A percentile compares a stretch with the other conserved stretches of the same genome.
These are phyloP conservation scores for Diaprepes abbreviatus DNA, from an alignment of 2,888 invertebrate genomes.

Conservation along the genomic window DNA sequence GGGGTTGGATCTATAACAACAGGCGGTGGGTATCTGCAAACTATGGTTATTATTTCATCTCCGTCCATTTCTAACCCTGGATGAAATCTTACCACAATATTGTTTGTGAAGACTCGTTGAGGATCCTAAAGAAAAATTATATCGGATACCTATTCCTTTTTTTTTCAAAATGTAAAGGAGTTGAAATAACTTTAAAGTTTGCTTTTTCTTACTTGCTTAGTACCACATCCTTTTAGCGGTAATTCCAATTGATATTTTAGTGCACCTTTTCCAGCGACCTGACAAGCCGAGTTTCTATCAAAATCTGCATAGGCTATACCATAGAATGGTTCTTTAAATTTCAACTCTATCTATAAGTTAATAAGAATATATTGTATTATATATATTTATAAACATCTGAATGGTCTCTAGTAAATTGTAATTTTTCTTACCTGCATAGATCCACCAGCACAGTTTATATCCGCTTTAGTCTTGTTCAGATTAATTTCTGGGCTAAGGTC, in stretches of 20 bases:
- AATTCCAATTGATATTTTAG: constrained; percentile 85
- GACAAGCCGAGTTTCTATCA: constrained; percentile 91
- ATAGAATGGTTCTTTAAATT: constrained; percentile 92
- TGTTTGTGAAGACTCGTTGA: constrained; percentile 93
- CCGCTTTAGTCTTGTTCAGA: constrained; percentile 89
- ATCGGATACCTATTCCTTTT: too few species aligned
- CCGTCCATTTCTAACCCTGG: constrained; percentile 94
- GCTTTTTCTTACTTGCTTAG: constrained; percentile 77
- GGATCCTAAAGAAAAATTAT: constrained; percentile 78
- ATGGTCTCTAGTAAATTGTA: too few species aligned
- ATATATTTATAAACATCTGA: too few species aligned
- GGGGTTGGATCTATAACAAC: constrained; percentile 80
- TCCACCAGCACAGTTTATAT: constrained; percentile 91
- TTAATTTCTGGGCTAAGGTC: constrained; percentile 89
- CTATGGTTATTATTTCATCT: constrained; percentile 94
- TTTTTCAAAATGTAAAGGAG: too few species aligned
- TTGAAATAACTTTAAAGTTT: too few species aligned
- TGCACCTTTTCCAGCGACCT: constrained; percentile 86
- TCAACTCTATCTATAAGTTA: constrained; percentile 80
- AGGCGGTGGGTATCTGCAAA: constrained; percentile 94
- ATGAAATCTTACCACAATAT: constrained; percentile 94
- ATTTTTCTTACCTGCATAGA: constrained; percentile 71
- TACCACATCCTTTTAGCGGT: constrained; percentile 91
- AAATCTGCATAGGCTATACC: constrained; percentile 94
- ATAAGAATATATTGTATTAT: too few species aligned